These are phyloP conservation scores for Hipparchia semele DNA, from an alignment of 2,888 invertebrate genomes.

Conservation along the genomic window DNA sequence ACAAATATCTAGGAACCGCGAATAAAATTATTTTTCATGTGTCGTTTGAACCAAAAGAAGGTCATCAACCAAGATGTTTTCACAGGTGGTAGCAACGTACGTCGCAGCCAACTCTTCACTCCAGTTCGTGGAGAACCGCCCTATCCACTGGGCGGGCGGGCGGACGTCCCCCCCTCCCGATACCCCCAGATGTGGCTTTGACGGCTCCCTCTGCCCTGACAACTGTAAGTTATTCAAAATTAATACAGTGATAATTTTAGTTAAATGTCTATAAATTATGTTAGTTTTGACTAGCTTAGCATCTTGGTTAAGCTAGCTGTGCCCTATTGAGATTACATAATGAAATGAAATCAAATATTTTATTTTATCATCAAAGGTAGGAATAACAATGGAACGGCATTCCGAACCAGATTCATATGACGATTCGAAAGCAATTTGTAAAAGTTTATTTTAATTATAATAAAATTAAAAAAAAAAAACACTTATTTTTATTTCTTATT, in stretches of 20 bases:
- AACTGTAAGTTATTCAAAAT: conserved; percentile 83
- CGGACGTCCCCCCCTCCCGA: conserved; percentile 91
- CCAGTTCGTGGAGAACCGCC: conserved; percentile 86
- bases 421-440: too few species aligned
- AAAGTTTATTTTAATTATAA: too few species aligned
- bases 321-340: too few species aligned
- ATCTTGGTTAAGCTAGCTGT: background rate
- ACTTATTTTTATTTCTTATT: too few species aligned
- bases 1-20: too few species aligned
- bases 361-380: too few species aligned
- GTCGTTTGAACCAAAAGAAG: background rate
- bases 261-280: background rate
- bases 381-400: too few species aligned
- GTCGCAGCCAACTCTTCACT: conserved; percentile 90
- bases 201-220: conserved; percentile 94
- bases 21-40: too few species aligned
- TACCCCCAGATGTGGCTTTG: conserved; percentile 96
- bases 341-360: too few species aligned
- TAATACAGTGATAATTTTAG: conserved; percentile 1
- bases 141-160: conserved; percentile 94
- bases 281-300: background rate
- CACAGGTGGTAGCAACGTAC: conserved; percentile 95
- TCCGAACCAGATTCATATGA: too few species aligned
- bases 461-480: too few species aligned
- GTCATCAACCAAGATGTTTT: conserved; percentile 37